phyloP scores from a whole-genome alignment of 2,888 invertebrate genomes.

The Euzophera pinguis region DNA sequence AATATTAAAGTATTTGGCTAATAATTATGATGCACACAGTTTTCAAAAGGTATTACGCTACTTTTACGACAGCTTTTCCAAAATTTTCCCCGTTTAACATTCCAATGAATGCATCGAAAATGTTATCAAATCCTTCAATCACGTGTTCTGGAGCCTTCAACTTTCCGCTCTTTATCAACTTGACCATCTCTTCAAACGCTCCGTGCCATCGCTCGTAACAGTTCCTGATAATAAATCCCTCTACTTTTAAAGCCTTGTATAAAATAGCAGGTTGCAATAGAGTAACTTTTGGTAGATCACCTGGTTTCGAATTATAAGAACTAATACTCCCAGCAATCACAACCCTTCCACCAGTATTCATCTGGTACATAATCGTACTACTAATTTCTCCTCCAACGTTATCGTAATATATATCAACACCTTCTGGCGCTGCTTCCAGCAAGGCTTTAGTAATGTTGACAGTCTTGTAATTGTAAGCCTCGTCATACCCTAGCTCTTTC shows the following conservation, averaged over 20 bases:
- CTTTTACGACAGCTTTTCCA: no score
- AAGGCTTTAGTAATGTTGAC: conserved; percentile 75
- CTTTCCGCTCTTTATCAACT: conserved; percentile 5
- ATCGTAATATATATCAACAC: conserved; percentile 88
- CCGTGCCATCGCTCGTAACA: not conserved
- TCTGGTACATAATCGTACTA: conserved; percentile 76
- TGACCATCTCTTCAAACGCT: not conserved
- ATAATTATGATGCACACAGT: no score
- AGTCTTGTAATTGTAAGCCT: conserved; percentile 86
- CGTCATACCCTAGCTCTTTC: conserved; percentile 83
- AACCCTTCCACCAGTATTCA: conserved; percentile 65
- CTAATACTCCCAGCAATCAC: conserved; percentile 54
- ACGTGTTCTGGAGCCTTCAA: conserved; percentile 76
- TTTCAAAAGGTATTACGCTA: no score
- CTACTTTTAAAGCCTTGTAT: conserved; percentile 63
- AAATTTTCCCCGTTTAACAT: no score
- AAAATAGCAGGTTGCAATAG: conserved; percentile 68
- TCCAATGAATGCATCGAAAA: no score
- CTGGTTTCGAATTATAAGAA: conserved; percentile 38
- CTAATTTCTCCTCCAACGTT: conserved; percentile 86
- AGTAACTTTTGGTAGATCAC: conserved; percentile 21
- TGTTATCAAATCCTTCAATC: conserved; percentile 43
- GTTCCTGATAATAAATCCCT: not conserved
- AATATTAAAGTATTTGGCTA: no score
- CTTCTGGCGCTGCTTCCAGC: conserved; percentile 82